phyloP scores from a whole-genome alignment of 2,888 invertebrate species.

The Mystacides longicornis region DNA sequence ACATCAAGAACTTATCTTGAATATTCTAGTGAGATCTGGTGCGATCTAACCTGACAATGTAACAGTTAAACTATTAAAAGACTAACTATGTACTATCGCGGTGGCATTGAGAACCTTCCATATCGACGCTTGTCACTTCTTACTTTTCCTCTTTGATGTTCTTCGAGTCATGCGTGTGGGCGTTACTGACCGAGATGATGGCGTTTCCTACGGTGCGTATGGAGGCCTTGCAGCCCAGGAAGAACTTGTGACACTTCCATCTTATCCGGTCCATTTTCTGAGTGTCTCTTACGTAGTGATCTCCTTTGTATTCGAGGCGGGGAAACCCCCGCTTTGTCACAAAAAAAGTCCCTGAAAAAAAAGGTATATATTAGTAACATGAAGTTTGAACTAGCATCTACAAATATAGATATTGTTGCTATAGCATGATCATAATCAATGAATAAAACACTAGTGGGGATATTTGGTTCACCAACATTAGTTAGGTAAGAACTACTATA shows the following conservation, averaged over 20 bases:
- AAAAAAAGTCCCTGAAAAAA: neutral
- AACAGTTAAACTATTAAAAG: no score
- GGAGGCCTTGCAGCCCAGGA: slow-evolving; percentile 9
- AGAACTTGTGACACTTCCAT: slow-evolving; percentile 10
- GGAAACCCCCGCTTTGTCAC: neutral
- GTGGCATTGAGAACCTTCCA: no score
- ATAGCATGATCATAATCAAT: neutral
- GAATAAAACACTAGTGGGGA: no score
- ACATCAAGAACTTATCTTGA: no score
- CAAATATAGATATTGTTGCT: neutral
- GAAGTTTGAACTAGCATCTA: neutral
- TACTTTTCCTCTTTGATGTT: neutral
- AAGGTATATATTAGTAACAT: no score
- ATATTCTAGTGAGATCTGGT: no score
- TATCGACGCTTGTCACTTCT: no score
- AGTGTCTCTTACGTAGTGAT: neutral
- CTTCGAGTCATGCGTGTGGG: neutral
- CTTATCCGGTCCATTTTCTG: neutral
- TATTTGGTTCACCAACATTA: no score
- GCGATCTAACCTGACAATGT: no score
- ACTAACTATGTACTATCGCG: no score
- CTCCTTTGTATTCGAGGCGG: neutral
- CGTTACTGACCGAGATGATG: slow-evolving; percentile 6
- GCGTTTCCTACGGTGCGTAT: slow-evolving; percentile 10
- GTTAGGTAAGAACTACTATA: no score